Evolutionary conservation across 2,113 vertebrate genomes (phyloP).

Genomic region (Chaenocephalus aceratus): DNA sequence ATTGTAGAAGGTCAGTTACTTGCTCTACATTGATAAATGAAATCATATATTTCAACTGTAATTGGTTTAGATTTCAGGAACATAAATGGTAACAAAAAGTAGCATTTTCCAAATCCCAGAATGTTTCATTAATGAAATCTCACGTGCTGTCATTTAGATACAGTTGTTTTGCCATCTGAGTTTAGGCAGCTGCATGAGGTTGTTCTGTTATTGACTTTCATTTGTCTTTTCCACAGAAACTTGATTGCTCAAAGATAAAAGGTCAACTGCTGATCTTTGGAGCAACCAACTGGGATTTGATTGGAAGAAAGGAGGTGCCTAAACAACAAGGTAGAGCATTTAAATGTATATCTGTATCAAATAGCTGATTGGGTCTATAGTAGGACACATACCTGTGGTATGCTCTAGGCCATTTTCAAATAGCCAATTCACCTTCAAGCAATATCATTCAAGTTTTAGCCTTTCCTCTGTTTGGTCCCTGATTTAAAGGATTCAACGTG

Average conservation of each 20-base stretch:
- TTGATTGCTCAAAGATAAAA: slow-evolving; percentile 91
- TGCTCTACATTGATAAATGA: not conserved
- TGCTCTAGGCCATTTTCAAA: too few species aligned
- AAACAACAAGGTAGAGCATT: slow-evolving; percentile 91
- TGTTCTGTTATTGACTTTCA: not conserved
- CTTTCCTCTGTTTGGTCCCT: too few species aligned
- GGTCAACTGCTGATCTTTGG: slow-evolving; percentile 95
- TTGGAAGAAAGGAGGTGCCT: slow-evolving; percentile 97
- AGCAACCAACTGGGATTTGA: slow-evolving; percentile 98
- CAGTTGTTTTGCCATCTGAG: not conserved
- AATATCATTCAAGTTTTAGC: too few species aligned
- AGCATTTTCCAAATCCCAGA: not conserved
- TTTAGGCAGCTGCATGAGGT: not conserved
- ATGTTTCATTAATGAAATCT: not conserved
- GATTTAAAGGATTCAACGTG: too few species aligned
- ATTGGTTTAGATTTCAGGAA: not conserved
- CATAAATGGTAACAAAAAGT: not conserved
- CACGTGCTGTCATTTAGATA: not conserved
- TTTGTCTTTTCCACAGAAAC: slow-evolving; percentile 85
- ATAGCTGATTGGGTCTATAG: not conserved
- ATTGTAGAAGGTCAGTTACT: not conserved
- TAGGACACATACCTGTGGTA: not conserved
- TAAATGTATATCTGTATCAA: too few species aligned
- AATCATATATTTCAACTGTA: not conserved
- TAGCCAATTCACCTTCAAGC: too few species aligned